These are phyloP conservation scores for Myotis myotis DNA, from an alignment of 2,797 vertebrate genomes.

Conservation along the genomic window DNA sequence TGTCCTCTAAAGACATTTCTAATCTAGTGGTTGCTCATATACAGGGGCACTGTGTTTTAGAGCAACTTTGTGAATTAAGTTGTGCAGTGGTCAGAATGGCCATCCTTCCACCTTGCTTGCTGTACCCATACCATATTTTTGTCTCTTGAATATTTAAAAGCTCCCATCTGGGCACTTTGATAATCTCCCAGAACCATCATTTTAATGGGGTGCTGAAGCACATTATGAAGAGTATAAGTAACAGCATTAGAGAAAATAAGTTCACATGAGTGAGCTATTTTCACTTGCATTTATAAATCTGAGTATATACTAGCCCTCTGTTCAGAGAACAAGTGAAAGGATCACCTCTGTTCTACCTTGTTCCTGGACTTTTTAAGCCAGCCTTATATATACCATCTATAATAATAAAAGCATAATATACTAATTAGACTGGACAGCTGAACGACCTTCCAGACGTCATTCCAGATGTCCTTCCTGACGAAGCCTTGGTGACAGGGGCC, in stretches of 20 bases:
- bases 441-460: too few species aligned
- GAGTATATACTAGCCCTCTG: background rate
- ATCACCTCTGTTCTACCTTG: background rate
- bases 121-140: background rate
- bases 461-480: too few species aligned
- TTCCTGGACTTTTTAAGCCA: background rate
- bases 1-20: background rate
- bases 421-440: too few species aligned
- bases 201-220: background rate
- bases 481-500: too few species aligned
- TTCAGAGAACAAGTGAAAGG: background rate
- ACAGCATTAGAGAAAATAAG: background rate
- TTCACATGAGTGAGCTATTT: background rate
- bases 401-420: too few species aligned
- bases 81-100: background rate
- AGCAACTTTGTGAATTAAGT: background rate
- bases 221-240: background rate
- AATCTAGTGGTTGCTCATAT: background rate
- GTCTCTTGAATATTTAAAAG: constrained; percentile 19
- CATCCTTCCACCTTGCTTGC: background rate
- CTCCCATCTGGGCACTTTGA: background rate
- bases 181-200: background rate
- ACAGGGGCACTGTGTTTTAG: background rate
- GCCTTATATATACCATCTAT: background rate
- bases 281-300: background rate